Percentiles rank a stretch among this genome's conserved stretches.
phyloP scores from a whole-genome alignment of 2,888 invertebrate genomes.

The Ormyrus pomaceus region DNA sequence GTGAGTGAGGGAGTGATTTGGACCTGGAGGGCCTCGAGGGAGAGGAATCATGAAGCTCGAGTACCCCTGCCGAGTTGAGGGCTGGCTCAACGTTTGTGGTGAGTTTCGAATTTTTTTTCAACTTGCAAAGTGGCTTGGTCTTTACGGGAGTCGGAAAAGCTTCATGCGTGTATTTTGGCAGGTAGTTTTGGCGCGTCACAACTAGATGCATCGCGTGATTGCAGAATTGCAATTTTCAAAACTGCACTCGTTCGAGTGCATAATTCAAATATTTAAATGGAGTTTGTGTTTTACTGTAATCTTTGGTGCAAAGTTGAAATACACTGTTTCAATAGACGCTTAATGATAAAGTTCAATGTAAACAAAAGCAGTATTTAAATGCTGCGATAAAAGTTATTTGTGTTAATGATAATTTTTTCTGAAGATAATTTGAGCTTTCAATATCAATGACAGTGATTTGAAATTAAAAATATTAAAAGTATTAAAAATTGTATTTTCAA shows the following conservation, averaged over 20 bases:
- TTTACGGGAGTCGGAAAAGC: no score
- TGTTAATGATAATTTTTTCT: slow-evolving; percentile 21
- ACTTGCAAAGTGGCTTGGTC: no score
- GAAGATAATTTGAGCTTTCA: background rate
- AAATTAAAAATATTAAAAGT: background rate
- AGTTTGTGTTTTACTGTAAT: background rate
- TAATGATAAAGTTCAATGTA: slow-evolving; percentile 13
- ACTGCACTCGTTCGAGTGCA: no score
- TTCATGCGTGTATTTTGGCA: no score
- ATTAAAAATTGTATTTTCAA: background rate
- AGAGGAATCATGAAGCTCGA: slow-evolving; percentile 73
- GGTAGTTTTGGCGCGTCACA: no score
- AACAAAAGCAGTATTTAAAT: slow-evolving; percentile 24
- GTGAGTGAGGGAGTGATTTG: no score
- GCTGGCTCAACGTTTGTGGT: slow-evolving; percentile 80
- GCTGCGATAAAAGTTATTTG: slow-evolving; percentile 37
- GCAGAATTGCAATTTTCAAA: no score
- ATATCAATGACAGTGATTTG: background rate
- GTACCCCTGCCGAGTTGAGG: slow-evolving; percentile 79
- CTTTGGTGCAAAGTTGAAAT: slow-evolving; percentile 12
- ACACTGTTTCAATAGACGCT: background rate
- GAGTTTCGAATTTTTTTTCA: slow-evolving; percentile 63
- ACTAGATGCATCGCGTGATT: no score
- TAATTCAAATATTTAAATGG: no score
- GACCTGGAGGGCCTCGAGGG: slow-evolving; percentile 18